Base-by-base conservation (phyloP, 2,888 invertebrate genomes). In the Pammene fasciana region DNA sequence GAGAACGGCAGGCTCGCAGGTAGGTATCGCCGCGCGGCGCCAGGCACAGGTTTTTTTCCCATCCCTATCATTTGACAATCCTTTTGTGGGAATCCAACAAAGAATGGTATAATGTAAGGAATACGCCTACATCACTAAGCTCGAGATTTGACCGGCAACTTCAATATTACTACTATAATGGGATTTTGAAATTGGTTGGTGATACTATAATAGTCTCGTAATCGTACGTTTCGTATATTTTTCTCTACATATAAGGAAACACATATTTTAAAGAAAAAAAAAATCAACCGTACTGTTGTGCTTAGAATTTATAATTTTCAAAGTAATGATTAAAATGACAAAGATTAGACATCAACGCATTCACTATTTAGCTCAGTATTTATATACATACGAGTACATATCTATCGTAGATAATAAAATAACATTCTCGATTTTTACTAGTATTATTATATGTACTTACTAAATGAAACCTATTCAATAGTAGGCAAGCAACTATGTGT, bases 11-110 rank as follows among this genome's bases (percentile, higher is more conserved):
- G 82, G 10, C 66, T 16, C 11, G 36, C 85, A 85, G 86, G 86
- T 85, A 85, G 86, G 86, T 85, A 85, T 76, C 72, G 68, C 72
- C 75, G 76, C 75, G 76, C 82, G 90, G 90, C 90, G 90, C 90
- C 90, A 87, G 83, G 72, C 76, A 76, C 73, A 77, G 75, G 84
- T 86, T 86, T 86, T n/a, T 83, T 78, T 59, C 64, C 60, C 74
- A 76, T 77, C 76, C 77, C 74, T 77, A 77, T 74, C 74, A 75
- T 78, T 82, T 79, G 74, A 68, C 73, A 68, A 67, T 71, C 68
- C 68, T 56, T 68, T 72, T 75, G 72, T 73, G 71, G 73, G 72
- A 68, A 72, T 71, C 64, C 60, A 59, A 55, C 71, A 61, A 67
- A 71, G 71, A 76, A 74, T 74, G 71, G 73, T 54, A 68, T 68